These are phyloP conservation scores for Brachyptera putata DNA, from an alignment of 2,888 invertebrate species.

Conservation along the genomic window DNA sequence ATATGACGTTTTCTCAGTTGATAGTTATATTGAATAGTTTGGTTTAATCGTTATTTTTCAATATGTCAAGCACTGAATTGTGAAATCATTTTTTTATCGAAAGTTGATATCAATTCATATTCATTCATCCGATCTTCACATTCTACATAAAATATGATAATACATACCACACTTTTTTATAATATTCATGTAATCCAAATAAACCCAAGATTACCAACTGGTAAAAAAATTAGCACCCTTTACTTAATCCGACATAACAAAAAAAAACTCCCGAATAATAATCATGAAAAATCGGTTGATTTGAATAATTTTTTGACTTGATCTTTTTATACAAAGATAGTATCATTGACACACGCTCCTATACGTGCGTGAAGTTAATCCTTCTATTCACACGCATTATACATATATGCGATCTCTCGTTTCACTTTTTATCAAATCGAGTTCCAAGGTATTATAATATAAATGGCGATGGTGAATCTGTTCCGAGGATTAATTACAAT, in stretches of 20 bases:
- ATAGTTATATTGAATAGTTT: too few relatives aligned
- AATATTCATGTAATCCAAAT: too few relatives aligned
- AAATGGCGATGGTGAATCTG: not conserved
- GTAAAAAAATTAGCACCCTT: not conserved
- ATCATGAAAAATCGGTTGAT: not conserved
- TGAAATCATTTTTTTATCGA: too few relatives aligned
- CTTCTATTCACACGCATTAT: not conserved
- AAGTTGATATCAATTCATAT: too few relatives aligned
- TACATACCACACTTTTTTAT: too few relatives aligned
- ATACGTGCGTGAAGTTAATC: not conserved
- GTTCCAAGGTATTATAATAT: not conserved
- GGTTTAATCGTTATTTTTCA: too few relatives aligned
- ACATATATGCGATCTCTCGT: not conserved
- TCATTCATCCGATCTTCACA: too few relatives aligned
- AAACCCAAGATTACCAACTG: too few relatives aligned
- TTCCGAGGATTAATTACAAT: constrained; percentile 25
- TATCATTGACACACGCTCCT: not conserved
- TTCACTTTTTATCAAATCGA: not conserved
- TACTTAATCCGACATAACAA: not conserved
- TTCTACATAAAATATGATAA: too few relatives aligned
- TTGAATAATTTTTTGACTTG: not conserved
- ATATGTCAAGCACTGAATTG: too few relatives aligned
- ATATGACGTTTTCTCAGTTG: too few relatives aligned
- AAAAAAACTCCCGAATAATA: not conserved
- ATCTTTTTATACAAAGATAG: not conserved